Evolutionary conservation across 2,888 invertebrate species (phyloP), one percentile per base, ranked within the genome.

Genomic region (Dorcus hopei): DNA sequence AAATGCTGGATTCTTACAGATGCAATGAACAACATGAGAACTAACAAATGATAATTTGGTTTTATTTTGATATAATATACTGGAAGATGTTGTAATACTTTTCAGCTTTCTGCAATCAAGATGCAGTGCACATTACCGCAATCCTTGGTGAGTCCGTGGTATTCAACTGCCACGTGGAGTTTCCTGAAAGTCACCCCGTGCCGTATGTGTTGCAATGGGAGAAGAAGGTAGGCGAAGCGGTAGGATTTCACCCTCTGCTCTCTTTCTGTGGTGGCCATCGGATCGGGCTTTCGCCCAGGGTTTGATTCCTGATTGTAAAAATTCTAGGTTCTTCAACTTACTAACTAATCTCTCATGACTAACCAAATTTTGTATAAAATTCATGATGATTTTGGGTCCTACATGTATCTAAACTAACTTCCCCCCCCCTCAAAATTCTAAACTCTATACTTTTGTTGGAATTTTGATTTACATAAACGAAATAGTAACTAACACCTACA

Each of bases 161-260:
- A 80, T 93, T 97, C 86, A 95, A 95, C 85, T 97, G 97, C 84
- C 93, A 94, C 84, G 94, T 97, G 82, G 93, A 95, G 83, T 96
- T 95, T 83, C 93, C 95, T 80, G 92, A 93, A 81, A 92, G 94
- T 83, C 90, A 93, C 82, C 92, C 94, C 78, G 93, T 95, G 84
- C 94, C 95, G 82, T 95, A 95, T 85, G 95, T 97, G 84, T 90
- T 97, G 81, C 95, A 95, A 87, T 97, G 97, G 97, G 93, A 94
- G 89, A 97, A 96, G 90, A 94, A 95, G 92, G 94, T 94, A 91
- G 90, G 91, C 90, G 91, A 91, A 85, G 90, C 90, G 92, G 92
- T 92, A 92, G 89, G 92, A 88, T 89, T 87, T 85, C 82, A 77
- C 75, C 80, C 80, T 79, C 81, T 80, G 80, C 81, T 82, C 81